Base-by-base conservation (phyloP, 1,140 invertebrate species). In the Amphibalanus amphitrite region DNA sequence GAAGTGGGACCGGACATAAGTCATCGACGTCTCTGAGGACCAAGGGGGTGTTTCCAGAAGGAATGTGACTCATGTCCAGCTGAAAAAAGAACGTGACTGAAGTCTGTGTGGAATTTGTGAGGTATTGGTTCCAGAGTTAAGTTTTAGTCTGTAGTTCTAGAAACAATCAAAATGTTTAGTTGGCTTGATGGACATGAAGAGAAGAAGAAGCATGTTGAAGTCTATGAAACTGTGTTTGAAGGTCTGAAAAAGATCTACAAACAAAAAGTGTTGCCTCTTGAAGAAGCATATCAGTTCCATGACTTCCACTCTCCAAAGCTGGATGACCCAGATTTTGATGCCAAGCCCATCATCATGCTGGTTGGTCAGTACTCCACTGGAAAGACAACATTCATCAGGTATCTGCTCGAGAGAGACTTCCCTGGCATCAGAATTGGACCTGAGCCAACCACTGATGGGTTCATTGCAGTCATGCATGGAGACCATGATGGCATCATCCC, bases 321-420 rank as follows among this genome's bases (percentile, higher is more conserved):
- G 23, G 93, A 98, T 79, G 96, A 99, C 81, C 91, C 96, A 0
- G 97, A 99, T 81, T 99, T 99, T 80, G 94, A 98, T 83, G 95
- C 95, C 0, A 98, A 98, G 79, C 97, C 97, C 0, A 97, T 98
- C 94, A 96, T 98, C 71, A 80, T 98, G 59, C 82, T 99, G 0
- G 93, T 99, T 67, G 97, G 97, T 0, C 96, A 98, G 79, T 99
- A 99, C 81, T 98, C 96, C 0, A 98, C 96, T 1, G 97, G 96
- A 74, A 99, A 99, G 84, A 98, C 96, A 0, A 98, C 95, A 0
- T 98, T 98, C 78, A 99, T 99, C 73, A 90, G 93, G 74, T 96
- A 96, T 80, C 81, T 97, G n/a, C 79, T 97, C 68, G 93, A 96
- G 79, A 84, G 90, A 77, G 94, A 97, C 75, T 97, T 96, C 79